Evolutionary conservation across 2,888 invertebrate genomes (phyloP).

Genomic region (Venusia cambrica): DNA sequence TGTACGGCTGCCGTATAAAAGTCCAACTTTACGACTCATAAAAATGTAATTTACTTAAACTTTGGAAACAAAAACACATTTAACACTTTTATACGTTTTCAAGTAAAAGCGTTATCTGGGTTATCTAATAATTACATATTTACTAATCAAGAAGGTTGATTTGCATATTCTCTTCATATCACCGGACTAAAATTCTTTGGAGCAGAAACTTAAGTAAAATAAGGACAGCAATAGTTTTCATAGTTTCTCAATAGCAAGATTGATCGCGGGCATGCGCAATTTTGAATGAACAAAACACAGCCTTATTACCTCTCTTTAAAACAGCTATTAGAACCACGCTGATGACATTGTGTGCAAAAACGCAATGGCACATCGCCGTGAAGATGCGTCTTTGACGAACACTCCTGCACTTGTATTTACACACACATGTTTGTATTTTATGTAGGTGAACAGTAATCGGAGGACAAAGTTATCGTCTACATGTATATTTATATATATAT

Average conservation of each 20-base stretch:
- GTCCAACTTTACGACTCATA: conserved; percentile 41
- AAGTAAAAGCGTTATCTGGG: conserved; percentile 14
- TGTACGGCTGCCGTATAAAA: conserved; percentile 36
- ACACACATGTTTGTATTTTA: conserved; percentile 37
- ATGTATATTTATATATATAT: conserved; percentile 61
- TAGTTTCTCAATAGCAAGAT: conserved; percentile 59
- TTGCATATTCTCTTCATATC: too few relatives aligned
- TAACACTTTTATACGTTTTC: conserved; percentile 24
- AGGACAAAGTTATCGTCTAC: conserved; percentile 52
- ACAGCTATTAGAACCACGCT: conserved; percentile 36
- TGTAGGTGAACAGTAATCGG: conserved; percentile 30
- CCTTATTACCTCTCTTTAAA: conserved; percentile 44
- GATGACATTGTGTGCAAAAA: conserved; percentile 57
- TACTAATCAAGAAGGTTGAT: too few relatives aligned
- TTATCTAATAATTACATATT: conserved; percentile 6
- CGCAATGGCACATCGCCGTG: conserved; percentile 46
- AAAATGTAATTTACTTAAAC: conserved; percentile 33
- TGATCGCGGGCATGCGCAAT: conserved; percentile 72
- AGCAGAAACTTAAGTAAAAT: conserved; percentile 62
- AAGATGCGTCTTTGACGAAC: conserved; percentile 55
- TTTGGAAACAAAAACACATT: conserved; percentile 25
- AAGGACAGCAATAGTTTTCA: conserved; percentile 70
- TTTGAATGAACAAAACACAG: conserved; percentile 41
- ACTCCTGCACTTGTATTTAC: conserved; percentile 43
- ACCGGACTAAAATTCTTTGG: too few relatives aligned